phyloP scores from a whole-genome alignment of 1,140 invertebrate species.

The Temnothorax nylanderi region DNA sequence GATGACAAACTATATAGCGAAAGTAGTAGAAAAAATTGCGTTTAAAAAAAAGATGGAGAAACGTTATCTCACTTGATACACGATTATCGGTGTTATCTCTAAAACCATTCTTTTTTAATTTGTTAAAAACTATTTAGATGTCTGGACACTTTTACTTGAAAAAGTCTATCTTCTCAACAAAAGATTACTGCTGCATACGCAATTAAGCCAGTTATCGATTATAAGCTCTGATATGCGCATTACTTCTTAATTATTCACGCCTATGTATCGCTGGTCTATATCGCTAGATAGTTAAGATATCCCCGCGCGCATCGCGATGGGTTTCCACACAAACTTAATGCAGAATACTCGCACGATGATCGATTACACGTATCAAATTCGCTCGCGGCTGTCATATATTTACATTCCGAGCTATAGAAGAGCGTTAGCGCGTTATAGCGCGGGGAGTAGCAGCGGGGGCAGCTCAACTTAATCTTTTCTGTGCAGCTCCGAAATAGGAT shows the following conservation, averaged over 20 bases:
- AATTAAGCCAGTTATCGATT: background rate
- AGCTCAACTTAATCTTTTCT: slow-evolving; percentile 47
- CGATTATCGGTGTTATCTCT: background rate
- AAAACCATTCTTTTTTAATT: background rate
- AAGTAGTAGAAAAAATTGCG: background rate
- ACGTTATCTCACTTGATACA: background rate
- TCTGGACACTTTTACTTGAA: background rate
- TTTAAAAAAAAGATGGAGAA: background rate
- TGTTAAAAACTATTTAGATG: background rate
- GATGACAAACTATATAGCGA: background rate
- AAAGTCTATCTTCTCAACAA: background rate
- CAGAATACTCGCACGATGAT: slow-evolving; percentile 1
- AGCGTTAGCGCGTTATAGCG: background rate
- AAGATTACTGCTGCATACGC: background rate
- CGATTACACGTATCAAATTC: slow-evolving; percentile 37
- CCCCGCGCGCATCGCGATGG: background rate
- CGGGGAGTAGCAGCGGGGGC: background rate
- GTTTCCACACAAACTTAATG: background rate
- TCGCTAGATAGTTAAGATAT: background rate
- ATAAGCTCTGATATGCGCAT: background rate
- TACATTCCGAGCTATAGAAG: background rate
- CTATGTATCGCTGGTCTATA: background rate
- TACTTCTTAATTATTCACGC: background rate
- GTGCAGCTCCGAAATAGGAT: slow-evolving; percentile 83
- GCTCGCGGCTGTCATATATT: slow-evolving; percentile 2